These are phyloP conservation scores for Oligia fasciuncula DNA, from an alignment of 2,888 invertebrate genomes.

Conservation along the genomic window DNA sequence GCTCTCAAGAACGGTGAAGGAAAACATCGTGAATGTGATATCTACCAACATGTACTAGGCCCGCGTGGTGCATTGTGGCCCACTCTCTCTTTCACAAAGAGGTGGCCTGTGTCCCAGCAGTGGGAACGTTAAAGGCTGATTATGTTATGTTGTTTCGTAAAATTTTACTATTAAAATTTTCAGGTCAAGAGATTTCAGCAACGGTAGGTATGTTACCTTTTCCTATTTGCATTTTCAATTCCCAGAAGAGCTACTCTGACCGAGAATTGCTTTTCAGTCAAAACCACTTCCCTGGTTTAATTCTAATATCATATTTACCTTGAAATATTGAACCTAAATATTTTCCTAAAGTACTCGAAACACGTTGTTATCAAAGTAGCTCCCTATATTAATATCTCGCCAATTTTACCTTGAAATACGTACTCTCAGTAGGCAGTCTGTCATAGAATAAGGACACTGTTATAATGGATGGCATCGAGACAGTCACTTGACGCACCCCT, in stretches of 20 bases:
- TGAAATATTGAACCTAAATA: not conserved
- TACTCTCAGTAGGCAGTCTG: constrained; percentile 25
- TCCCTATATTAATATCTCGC: not conserved
- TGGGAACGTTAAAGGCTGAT: not conserved
- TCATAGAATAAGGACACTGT: constrained; percentile 77
- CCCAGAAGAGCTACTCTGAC: not conserved
- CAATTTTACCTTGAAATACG: constrained; percentile 18
- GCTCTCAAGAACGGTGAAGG: too few species aligned
- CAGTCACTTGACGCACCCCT: constrained; percentile 88
- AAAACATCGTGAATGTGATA: too few species aligned
- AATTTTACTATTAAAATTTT: not conserved
- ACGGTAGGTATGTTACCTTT: not conserved
- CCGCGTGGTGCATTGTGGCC: not conserved
- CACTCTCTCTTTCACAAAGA: not conserved
- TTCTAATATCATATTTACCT: not conserved
- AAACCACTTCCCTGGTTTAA: not conserved
- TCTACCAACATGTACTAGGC: not conserved
- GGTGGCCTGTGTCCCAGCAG: not conserved
- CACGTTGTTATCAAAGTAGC: not conserved
- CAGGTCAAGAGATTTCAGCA: not conserved
- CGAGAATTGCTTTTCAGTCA: not conserved
- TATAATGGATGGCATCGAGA: constrained; percentile 86
- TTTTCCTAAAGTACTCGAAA: not conserved
- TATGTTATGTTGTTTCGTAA: not conserved
- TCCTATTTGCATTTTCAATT: not conserved